Evolutionary conservation across 2,888 invertebrate species (phyloP).

Genomic region (Zaprionus lineosus): DNA sequence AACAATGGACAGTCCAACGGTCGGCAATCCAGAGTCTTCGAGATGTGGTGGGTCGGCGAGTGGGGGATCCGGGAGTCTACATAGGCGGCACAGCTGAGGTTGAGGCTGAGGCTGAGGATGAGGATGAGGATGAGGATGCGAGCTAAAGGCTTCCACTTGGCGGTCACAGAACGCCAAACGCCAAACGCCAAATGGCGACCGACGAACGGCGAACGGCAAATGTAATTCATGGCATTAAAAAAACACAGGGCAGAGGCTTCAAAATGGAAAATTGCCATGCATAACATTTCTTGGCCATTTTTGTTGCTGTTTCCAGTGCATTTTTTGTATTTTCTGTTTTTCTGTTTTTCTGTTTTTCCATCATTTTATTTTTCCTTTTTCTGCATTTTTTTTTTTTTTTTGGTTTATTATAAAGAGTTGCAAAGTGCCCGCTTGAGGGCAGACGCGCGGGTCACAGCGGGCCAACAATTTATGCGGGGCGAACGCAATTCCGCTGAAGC

Average conservation of each 20-base stretch:
- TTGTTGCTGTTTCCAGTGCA: no score
- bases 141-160: slow-evolving; percentile 23
- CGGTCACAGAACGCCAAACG: slow-evolving; percentile 15
- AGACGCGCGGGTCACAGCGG: neutral
- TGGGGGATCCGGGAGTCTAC: no score
- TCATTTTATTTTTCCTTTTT: slow-evolving; percentile 1
- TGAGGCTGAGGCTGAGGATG: slow-evolving; percentile 24
- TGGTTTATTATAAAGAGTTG: slow-evolving; percentile 67
- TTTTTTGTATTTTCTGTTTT: slow-evolving; percentile 12
- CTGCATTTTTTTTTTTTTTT: slow-evolving; percentile 18
- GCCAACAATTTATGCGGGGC: slow-evolving; percentile 63
- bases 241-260: slow-evolving; percentile 66
- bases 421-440: slow-evolving; percentile 51
- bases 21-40: no score
- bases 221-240: slow-evolving; percentile 75
- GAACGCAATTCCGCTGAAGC: slow-evolving; percentile 65
- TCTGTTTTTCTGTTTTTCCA: neutral
- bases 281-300: slow-evolving; percentile 77
- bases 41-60: no score
- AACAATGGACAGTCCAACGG: slow-evolving; percentile 55
- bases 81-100: slow-evolving; percentile 28
- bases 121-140: slow-evolving; percentile 37
- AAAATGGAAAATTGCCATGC: slow-evolving; percentile 79
- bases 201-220: slow-evolving; percentile 35
- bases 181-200: no score